Percentiles rank a stretch among this genome's conserved stretches.
Conservation (phyloP, 1,140 invertebrate genomes). For the Agraylea sexmaculata region DNA sequence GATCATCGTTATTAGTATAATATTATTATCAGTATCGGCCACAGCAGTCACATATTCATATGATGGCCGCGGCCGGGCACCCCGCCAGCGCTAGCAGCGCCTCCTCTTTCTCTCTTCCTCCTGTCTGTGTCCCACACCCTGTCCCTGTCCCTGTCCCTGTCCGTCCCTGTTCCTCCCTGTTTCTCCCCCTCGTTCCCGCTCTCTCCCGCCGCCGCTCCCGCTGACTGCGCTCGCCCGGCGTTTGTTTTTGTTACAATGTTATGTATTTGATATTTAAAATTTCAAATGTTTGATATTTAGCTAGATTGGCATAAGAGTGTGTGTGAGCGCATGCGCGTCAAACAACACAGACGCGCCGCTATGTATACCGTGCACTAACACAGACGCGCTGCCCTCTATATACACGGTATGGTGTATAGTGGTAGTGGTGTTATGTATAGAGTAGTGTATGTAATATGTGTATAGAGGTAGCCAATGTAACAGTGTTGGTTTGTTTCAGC, state of each 20-base stretch:
- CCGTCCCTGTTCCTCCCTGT: background rate
- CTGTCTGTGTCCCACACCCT: background rate
- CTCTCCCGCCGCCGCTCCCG: background rate
- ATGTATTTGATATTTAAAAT: background rate
- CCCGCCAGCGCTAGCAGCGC: conserved; percentile 28
- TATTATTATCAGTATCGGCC: too few relatives aligned
- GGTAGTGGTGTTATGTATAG: background rate
- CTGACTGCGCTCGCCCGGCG: background rate
- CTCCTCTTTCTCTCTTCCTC: conserved; percentile 14
- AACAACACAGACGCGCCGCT: conserved; percentile 2
- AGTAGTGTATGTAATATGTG: background rate
- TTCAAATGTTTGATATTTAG: background rate
- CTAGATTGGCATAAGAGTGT: background rate
- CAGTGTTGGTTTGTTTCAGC: conserved; percentile 24
- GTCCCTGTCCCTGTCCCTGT: background rate
- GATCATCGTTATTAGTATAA: too few relatives aligned
- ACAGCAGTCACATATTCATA: too few relatives aligned
- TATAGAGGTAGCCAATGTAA: too few relatives aligned
- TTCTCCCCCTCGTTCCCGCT: background rate
- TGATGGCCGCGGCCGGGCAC: background rate
- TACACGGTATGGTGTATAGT: background rate
- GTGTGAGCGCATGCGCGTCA: background rate
- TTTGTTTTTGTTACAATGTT: too few relatives aligned
- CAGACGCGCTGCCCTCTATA: background rate
- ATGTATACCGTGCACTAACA: background rate